Evolutionary conservation across 2,888 invertebrate species (phyloP).

Genomic region (Oxytorus armatus): DNA sequence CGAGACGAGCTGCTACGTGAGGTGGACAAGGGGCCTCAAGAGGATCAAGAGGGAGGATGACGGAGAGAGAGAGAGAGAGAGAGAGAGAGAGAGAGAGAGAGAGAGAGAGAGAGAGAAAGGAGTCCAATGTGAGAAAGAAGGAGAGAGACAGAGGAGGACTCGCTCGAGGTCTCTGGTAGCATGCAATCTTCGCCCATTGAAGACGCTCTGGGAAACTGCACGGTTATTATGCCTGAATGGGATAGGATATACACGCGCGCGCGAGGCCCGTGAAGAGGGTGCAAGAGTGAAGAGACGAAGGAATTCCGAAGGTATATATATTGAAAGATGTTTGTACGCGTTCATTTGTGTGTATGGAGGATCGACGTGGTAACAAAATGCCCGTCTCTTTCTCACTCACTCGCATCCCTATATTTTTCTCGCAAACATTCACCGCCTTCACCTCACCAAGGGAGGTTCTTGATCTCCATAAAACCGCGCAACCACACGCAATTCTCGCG

Average conservation of each 20-base stretch:
- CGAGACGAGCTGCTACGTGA: conserved; percentile 52
- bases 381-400: conserved; percentile 40
- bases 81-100: conserved; percentile 30
- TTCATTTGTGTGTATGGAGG: conserved; percentile 41
- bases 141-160: conserved; percentile 73
- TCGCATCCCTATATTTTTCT: conserved; percentile 15
- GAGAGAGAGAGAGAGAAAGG: conserved; percentile 65
- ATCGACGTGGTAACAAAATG: conserved; percentile 51
- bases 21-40: conserved; percentile 58
- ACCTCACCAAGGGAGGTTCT: conserved; percentile 75
- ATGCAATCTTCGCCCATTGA: conserved; percentile 84
- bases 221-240: conserved; percentile 84
- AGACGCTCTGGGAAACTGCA: conserved; percentile 84
- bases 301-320: conserved; percentile 67
- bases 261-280: too few relatives aligned
- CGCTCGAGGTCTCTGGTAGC: conserved; percentile 81
- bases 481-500: conserved; percentile 73
- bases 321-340: conserved; percentile 38
- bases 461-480: conserved; percentile 75
- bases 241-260: conserved; percentile 74
- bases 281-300: conserved; percentile 53
- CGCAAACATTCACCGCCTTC: conserved; percentile 74
- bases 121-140: conserved; percentile 71
- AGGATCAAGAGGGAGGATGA: conserved; percentile 62
- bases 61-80: conserved; percentile 62